Conservation (phyloP, 2,113 vertebrate species). For the Melanerpes formicivorus region DNA sequence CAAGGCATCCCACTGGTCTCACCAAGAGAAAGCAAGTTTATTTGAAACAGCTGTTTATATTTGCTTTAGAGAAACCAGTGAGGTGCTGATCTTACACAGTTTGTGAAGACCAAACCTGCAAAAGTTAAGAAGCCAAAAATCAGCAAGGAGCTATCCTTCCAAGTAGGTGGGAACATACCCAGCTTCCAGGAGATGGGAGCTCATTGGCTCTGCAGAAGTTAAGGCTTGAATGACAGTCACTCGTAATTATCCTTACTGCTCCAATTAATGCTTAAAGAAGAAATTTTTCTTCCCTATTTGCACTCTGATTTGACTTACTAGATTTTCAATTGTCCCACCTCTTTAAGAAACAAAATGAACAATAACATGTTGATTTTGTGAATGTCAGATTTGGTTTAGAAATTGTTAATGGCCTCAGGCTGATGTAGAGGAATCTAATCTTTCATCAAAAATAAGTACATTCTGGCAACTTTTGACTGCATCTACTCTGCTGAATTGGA, state of each 20-base stretch:
- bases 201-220: background rate
- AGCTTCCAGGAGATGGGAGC: background rate
- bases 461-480: background rate
- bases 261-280: background rate
- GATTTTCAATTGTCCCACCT: background rate
- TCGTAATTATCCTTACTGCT: background rate
- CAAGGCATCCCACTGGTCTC: background rate
- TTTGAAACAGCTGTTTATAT: background rate
- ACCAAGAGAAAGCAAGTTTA: background rate
- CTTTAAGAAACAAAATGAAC: background rate
- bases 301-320: background rate
- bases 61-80: background rate
- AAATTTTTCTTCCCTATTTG: background rate
- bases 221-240: background rate
- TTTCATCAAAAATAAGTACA: background rate
- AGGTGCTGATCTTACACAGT: rapidly evolving
- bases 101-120: background rate
- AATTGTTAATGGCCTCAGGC: background rate
- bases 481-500: background rate
- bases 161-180: background rate
- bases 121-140: background rate
- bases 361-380: background rate
- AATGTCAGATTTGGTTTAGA: background rate
- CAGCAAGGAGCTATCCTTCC: background rate
- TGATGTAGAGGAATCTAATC: background rate